Evolutionary conservation across 64 coral and sea anemone species (phyloP).

Genomic region (Acropora tenuis): DNA sequence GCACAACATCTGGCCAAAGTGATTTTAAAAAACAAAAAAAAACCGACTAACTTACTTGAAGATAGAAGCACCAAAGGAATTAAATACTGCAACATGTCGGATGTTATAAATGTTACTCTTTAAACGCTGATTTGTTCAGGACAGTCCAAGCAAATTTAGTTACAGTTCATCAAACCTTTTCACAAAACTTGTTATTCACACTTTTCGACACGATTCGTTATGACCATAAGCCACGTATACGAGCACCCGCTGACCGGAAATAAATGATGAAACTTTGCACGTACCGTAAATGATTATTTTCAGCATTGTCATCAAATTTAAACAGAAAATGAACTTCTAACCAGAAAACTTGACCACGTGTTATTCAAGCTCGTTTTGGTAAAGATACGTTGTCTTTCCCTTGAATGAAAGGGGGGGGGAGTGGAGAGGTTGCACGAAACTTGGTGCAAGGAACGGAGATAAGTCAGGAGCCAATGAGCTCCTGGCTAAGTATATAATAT

Average conservation of each 20-base stretch:
- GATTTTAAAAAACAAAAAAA: not conserved
- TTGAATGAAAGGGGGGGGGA: too few species aligned
- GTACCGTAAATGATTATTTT: not conserved
- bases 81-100: slow-evolving; percentile 10
- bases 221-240: slow-evolving; percentile 8
- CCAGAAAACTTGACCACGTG: not conserved
- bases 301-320: not conserved
- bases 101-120: not conserved
- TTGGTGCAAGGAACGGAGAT: too few species aligned
- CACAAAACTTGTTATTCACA: not conserved
- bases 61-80: not conserved
- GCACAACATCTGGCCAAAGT: too few species aligned
- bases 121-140: not conserved
- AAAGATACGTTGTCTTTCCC: too few species aligned
- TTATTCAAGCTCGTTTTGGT: too few species aligned
- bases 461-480: too few species aligned
- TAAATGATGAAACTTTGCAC: slow-evolving; percentile 23
- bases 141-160: too few species aligned
- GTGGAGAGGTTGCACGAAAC: too few species aligned
- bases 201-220: not conserved
- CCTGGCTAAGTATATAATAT: too few species aligned
- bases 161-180: too few species aligned
- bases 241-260: slow-evolving; percentile 35
- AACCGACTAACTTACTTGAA: slow-evolving; percentile 2
- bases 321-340: too few species aligned